Conservation (phyloP, 2,797 vertebrate genomes). For the Neopelma chrysocephalum region DNA sequence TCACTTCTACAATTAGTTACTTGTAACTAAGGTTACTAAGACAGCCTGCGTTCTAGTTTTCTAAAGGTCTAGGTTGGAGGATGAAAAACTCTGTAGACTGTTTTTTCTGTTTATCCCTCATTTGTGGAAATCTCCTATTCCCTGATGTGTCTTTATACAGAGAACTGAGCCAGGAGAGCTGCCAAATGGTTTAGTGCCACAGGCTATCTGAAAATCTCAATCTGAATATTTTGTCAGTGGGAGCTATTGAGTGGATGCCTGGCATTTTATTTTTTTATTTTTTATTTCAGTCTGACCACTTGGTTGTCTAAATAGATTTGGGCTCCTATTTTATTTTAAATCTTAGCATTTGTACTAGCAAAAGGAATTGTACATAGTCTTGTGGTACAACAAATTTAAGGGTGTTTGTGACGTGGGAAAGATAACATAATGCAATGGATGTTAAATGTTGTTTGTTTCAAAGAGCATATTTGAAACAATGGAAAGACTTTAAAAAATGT, state of each 20-base stretch:
- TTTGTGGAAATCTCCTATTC: background rate
- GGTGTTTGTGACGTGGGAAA: background rate
- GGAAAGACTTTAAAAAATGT: slow-evolving; percentile 58
- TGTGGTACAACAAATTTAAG: background rate
- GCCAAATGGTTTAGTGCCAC: slow-evolving; percentile 25
- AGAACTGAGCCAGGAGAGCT: slow-evolving; percentile 14
- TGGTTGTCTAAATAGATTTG: background rate
- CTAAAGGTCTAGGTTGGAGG: background rate
- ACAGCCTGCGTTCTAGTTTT: background rate
- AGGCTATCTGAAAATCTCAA: slow-evolving; percentile 49
- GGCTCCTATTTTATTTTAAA: background rate
- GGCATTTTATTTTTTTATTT: background rate
- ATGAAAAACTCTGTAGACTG: background rate
- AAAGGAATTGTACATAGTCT: background rate
- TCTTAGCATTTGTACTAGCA: background rate
- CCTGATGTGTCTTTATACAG: background rate
- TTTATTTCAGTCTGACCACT: background rate
- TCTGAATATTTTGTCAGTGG: slow-evolving; percentile 51
- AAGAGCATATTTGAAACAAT: slow-evolving; percentile 22
- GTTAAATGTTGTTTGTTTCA: slow-evolving; percentile 22
- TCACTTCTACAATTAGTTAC: background rate
- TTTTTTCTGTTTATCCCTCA: background rate
- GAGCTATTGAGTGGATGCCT: slow-evolving; percentile 39
- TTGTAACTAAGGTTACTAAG: background rate
- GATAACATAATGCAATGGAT: background rate